Percentiles rank a stretch among this genome's conserved stretches.
Evolutionary conservation across 2,113 vertebrate genomes (phyloP).

Genomic region (Heteronetta atricapilla): DNA sequence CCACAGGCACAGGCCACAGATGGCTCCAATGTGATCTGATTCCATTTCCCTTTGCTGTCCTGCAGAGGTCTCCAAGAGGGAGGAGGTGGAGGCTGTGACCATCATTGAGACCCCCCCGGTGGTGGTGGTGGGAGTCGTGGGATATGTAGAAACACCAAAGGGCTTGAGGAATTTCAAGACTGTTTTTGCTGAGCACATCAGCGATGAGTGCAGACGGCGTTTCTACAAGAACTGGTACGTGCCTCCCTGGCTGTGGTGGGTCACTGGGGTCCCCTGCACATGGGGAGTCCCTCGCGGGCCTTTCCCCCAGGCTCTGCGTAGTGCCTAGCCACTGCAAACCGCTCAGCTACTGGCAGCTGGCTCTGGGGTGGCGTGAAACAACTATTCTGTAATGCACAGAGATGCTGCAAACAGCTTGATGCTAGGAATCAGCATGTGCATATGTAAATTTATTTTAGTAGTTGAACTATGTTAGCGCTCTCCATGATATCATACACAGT

Average conservation of each 20-base stretch:
- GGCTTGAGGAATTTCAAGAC: constrained; percentile 82
- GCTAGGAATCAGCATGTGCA: not conserved
- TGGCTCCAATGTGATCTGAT: not conserved
- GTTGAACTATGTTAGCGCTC: not conserved
- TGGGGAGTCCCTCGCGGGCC: not conserved
- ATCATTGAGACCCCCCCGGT: constrained; percentile 81
- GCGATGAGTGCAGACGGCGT: constrained; percentile 80
- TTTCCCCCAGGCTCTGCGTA: fast-evolving
- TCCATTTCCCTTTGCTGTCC: not conserved
- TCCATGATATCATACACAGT: not conserved
- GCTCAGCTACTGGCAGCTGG: not conserved
- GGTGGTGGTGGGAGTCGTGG: constrained; percentile 82
- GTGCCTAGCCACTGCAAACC: not conserved
- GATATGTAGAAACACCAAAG: constrained; percentile 79
- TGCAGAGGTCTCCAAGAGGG: constrained; percentile 80
- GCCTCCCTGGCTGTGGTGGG: fast-evolving
- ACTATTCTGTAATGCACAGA: not conserved
- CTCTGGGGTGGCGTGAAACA: not conserved
- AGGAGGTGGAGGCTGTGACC: constrained; percentile 83
- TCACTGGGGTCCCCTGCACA: not conserved
- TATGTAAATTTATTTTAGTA: constrained; percentile 39
- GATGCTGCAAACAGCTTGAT: not conserved
- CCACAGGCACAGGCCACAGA: fast-evolving
- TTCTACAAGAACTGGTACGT: constrained; percentile 85
- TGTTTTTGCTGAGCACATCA: constrained; percentile 83